A percentile compares a stretch with the other conserved stretches of the same genome.
phyloP scores from a whole-genome alignment of 2,797 vertebrate genomes.

The Aeoliscus strigatus region DNA sequence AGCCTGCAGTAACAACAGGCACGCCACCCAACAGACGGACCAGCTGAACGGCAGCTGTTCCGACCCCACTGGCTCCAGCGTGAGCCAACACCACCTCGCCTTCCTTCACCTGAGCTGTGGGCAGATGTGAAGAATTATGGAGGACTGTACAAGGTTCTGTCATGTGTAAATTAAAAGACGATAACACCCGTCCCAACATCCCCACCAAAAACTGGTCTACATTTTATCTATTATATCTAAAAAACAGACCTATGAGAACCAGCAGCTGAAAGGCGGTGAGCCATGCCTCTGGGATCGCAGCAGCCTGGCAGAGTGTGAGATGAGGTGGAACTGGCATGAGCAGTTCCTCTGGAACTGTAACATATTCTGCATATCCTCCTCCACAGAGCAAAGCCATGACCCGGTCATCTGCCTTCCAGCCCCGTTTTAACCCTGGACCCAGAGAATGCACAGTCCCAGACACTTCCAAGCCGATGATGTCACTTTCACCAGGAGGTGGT shows the following conservation, averaged over 20 bases:
- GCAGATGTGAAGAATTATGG: constrained; percentile 1
- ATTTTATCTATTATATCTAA: no score
- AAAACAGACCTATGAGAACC: constrained; percentile 71
- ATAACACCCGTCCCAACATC: no score
- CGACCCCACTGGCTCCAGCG: constrained; percentile 80
- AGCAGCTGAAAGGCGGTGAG: constrained; percentile 85
- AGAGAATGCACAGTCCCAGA: constrained; percentile 71
- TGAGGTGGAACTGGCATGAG: constrained; percentile 75
- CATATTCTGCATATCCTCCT: constrained; percentile 83
- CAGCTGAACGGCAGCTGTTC: constrained; percentile 83
- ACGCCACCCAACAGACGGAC: constrained; percentile 71
- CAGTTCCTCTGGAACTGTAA: constrained; percentile 74
- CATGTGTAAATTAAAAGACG: no score
- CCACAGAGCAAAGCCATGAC: constrained; percentile 83
- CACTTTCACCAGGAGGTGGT: constrained; percentile 78
- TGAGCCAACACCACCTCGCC: constrained; percentile 81
- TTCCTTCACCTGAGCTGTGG: constrained; percentile 75
- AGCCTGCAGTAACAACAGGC: constrained; percentile 81
- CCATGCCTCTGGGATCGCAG: constrained; percentile 85
- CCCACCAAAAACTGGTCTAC: no score
- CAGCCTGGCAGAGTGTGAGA: constrained; percentile 75
- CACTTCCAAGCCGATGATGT: constrained; percentile 82
- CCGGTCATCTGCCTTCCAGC: constrained; percentile 68
- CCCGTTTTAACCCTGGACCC: constrained; percentile 62
- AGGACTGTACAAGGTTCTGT: no score